A percentile compares a stretch with the other conserved stretches of the same genome.
Evolutionary conservation across 2,797 vertebrate genomes (phyloP).

Genomic region (Botia almorhae): DNA sequence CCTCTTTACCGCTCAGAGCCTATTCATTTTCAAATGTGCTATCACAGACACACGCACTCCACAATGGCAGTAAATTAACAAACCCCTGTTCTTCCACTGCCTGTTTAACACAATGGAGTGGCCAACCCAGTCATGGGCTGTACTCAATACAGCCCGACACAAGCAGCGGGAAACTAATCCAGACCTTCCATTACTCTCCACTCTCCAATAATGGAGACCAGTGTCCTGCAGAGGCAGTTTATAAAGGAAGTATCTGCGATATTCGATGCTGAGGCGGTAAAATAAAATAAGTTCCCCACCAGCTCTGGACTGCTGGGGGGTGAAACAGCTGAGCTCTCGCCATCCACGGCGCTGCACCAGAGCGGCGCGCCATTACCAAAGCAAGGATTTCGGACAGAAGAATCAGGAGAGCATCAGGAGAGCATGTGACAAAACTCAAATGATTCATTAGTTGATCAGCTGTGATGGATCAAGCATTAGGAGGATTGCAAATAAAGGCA

Average conservation of each 20-base stretch:
- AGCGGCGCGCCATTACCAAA: conserved; percentile 13
- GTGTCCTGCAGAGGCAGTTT: conserved; percentile 55
- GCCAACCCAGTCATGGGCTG: conserved; percentile 10
- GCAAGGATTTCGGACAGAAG: conserved; percentile 35
- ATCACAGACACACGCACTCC: conserved; percentile 29
- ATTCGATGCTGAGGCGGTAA: conserved; percentile 53
- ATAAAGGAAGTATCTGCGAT: conserved; percentile 56
- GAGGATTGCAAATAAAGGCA: conserved; percentile 14
- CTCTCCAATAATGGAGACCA: conserved; percentile 46
- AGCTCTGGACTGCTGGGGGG: conserved; percentile 44
- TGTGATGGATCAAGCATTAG: conserved; percentile 3
- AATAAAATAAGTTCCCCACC: conserved; percentile 55
- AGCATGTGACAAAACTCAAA: conserved; percentile 24
- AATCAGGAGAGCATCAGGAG: conserved; percentile 22
- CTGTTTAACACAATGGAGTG: conserved; percentile 29
- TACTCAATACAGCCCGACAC: background rate
- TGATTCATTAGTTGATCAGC: conserved; percentile 25
- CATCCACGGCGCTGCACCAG: background rate
- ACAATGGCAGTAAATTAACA: conserved; percentile 50
- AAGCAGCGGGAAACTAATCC: conserved; percentile 46
- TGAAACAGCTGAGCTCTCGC: conserved; percentile 43
- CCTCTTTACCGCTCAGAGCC: conserved; percentile 37
- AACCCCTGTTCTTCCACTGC: background rate
- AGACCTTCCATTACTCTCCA: conserved; percentile 44
- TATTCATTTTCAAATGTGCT: conserved; percentile 40